These are phyloP conservation scores for Harpalus rubripes DNA, from an alignment of 2,888 invertebrate species.

Conservation along the genomic window DNA sequence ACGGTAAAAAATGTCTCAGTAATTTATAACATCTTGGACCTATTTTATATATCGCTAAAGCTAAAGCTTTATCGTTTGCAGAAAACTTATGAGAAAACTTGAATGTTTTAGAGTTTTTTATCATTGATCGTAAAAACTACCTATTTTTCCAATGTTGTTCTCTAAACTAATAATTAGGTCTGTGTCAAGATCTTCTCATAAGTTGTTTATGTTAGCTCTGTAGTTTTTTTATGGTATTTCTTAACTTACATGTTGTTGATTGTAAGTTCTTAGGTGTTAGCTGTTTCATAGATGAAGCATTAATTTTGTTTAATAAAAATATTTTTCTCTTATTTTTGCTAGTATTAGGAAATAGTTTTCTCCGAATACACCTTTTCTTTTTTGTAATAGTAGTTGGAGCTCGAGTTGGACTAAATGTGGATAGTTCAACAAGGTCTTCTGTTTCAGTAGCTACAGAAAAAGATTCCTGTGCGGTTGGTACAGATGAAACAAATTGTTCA, in stretches of 20 bases:
- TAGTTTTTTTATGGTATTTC: not conserved
- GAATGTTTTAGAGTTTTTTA: slow-evolving; percentile 9
- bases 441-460: no score
- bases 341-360: no score
- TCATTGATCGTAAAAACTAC: not conserved
- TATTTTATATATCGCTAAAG: slow-evolving; percentile 8
- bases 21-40: slow-evolving; percentile 36
- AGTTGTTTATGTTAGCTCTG: not conserved
- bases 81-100: slow-evolving; percentile 3
- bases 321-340: no score
- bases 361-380: no score
- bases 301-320: not conserved
- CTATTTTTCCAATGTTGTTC: slow-evolving; percentile 4
- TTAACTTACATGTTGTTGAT: not conserved
- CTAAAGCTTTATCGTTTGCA: slow-evolving; percentile 12
- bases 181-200: not conserved
- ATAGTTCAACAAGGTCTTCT: no score
- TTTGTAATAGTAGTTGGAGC: no score
- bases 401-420: no score
- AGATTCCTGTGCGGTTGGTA: not conserved
- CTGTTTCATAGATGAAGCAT: not conserved
- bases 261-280: not conserved
- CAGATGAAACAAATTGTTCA: not conserved
- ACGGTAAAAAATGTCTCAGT: not conserved
- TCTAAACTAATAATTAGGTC: not conserved